Evolutionary conservation across 2,113 vertebrate genomes (phyloP), one percentile per base, ranked within the genome.

Genomic region (Ammospiza nelsoni): DNA sequence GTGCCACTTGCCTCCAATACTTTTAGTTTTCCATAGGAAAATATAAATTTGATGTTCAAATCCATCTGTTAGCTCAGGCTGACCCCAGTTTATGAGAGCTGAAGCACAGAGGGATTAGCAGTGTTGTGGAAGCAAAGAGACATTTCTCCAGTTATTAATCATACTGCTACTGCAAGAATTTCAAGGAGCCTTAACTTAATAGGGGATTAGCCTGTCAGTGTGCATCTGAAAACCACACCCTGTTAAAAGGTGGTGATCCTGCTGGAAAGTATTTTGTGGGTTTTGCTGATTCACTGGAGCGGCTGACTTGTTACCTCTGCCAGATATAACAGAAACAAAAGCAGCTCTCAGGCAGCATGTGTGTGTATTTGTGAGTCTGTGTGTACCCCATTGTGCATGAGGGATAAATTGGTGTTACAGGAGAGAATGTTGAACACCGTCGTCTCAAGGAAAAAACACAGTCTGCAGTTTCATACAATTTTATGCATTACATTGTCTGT

Each of bases 181-280:
- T 87, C 78, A 92, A 89, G 54, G 54, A 93, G 15, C 35, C 73
- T 69, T 67, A 84, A 72, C 3, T 75, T 80, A 39, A 15, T 5
- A 29, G 44, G 19, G n/a, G 54, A 93, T 82, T 71, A 94, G 73
- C 69, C 76, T 75, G 33, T 73, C 73, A 65, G 72, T 75, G 76
- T 94, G 73, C 58, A 68, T 94, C 66, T 93, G 86, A 78, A 93
- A 93, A 79, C 93, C 88, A 78, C 83, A 84, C 92, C 92, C 86
- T 69, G 58, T 39, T 90, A n/a, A 72, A 86, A 93, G 62, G 80
- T 89, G 69, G 37, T 95, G 95, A 96, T 92, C 58, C 46, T 87
- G 52, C 77, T 92, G 96, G 95, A 95, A 96, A 96, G 69, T 89
- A 95, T 93, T 94, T 84, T 92, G 94, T 96, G 94, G 79, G 73